Conservation (phyloP, 2,888 invertebrate genomes). For the Tethea ocularis region DNA sequence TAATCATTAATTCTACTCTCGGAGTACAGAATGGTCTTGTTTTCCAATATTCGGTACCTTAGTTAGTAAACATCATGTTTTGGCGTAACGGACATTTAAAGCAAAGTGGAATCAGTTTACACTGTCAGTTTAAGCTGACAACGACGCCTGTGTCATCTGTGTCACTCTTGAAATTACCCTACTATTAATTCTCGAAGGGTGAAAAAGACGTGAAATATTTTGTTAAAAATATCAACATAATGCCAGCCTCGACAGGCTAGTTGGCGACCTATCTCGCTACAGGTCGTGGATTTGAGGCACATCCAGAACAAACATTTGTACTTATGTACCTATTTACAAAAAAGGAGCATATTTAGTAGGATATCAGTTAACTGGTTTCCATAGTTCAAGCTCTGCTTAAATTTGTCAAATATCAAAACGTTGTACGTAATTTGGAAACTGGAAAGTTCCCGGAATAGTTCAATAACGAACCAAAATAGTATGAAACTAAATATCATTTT, state of each 20-base stretch:
- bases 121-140: conserved; percentile 38
- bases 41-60: conserved; percentile 5
- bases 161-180: conserved; percentile 5
- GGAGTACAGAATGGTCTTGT: background rate
- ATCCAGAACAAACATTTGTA: too few relatives aligned
- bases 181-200: conserved; percentile 16
- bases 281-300: too few relatives aligned
- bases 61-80: conserved; percentile 45
- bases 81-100: conserved; percentile 31
- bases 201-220: background rate
- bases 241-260: too few relatives aligned
- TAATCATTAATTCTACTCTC: background rate
- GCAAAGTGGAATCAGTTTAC: conserved; percentile 49
- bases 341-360: too few relatives aligned
- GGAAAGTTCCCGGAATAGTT: conserved; percentile 3
- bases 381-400: too few relatives aligned
- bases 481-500: background rate
- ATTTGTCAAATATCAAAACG: conserved; percentile 37
- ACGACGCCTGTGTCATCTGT: conserved; percentile 32
- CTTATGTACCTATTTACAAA: too few relatives aligned
- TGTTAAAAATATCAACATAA: too few relatives aligned
- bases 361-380: too few relatives aligned
- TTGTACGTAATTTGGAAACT: conserved; percentile 1
- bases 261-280: too few relatives aligned
- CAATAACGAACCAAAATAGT: conserved; percentile 1